Conservation (phyloP, 1,140 invertebrate species). For the Nebria ingens region DNA sequence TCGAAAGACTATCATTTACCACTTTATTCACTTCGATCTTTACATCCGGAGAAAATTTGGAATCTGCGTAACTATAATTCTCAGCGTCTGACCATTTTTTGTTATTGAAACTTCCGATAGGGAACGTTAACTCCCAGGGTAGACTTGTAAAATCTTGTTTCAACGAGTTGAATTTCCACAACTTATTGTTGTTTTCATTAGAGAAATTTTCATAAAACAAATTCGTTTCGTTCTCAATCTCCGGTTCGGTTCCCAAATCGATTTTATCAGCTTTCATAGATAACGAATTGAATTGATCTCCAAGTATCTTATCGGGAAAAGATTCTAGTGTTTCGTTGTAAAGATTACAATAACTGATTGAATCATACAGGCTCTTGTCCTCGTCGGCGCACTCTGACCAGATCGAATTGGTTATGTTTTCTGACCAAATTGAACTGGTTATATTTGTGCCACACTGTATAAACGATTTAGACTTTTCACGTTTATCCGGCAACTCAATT, state of each 20-base stretch:
- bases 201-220: constrained; percentile 11
- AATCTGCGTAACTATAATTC: constrained; percentile 8
- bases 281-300: background rate
- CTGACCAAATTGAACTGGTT: constrained; percentile 37
- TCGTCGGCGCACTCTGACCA: constrained; percentile 22
- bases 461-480: constrained; percentile 20
- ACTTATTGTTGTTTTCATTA: background rate
- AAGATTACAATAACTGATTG: background rate
- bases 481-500: constrained; percentile 21
- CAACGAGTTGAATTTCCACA: background rate
- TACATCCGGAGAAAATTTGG: constrained; percentile 12
- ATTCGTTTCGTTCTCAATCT: constrained; percentile 14
- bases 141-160: background rate
- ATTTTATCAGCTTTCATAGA: background rate
- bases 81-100: constrained; percentile 21
- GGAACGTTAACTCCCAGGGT: background rate
- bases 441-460: constrained; percentile 35
- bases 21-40: constrained; percentile 17
- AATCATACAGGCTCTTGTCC: constrained; percentile 10
- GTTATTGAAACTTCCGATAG: background rate
- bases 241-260: background rate
- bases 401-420: constrained; percentile 35
- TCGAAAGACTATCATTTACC: constrained; percentile 21
- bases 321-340: constrained; percentile 4
- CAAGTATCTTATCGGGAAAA: background rate